Base-by-base conservation (phyloP, 2,797 vertebrate species). In the Avahi laniger region DNA sequence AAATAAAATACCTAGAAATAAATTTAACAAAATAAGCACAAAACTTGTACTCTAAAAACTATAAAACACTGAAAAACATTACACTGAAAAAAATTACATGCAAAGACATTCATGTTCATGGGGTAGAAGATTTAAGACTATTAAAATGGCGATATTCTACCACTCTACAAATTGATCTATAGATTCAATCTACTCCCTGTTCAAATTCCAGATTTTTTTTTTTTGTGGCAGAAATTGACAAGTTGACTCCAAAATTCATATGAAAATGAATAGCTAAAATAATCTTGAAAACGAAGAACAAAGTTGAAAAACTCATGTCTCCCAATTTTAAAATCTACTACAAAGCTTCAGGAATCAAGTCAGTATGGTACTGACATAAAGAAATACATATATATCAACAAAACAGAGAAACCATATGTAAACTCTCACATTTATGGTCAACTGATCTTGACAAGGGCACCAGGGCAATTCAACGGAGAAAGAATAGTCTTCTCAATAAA, bases 231-330 rank as follows among this genome's bases (percentile, higher is more conserved):
- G 28, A 94, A 92, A 93, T 35, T 75, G 30, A 89, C 22, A 75
- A 67, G 10, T 24, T 85, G 46, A 61, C 57, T 11, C 46, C 81
- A 75, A 76, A 91, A 87, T 89, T 85, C 18, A 72, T 61, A 48
- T 79, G 70, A 97, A 90, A 94, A 87, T 67, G 50, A 94, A 82
- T 5, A 93, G 67, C 24, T 86, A 91, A 92, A 81, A 94, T 41
- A 94, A 86, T 93, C 30, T 48, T 82, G 59, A 94, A 90, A 94
- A 91, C 79, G 22, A 50, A 82, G 17, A 50, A 82, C 57, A 78
- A 79, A 73, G 54, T 10, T 59, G 28, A 30, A 89, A 10, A n/a
- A 89, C 14, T 78, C 67, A 33, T 57, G 61, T 14, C 82, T 92
- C 12, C 61, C 48, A 50, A 83, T 50, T 87, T 92, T 52, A 92